Conservation (phyloP, 2,113 vertebrate species). For the Synchiropus splendidus region DNA sequence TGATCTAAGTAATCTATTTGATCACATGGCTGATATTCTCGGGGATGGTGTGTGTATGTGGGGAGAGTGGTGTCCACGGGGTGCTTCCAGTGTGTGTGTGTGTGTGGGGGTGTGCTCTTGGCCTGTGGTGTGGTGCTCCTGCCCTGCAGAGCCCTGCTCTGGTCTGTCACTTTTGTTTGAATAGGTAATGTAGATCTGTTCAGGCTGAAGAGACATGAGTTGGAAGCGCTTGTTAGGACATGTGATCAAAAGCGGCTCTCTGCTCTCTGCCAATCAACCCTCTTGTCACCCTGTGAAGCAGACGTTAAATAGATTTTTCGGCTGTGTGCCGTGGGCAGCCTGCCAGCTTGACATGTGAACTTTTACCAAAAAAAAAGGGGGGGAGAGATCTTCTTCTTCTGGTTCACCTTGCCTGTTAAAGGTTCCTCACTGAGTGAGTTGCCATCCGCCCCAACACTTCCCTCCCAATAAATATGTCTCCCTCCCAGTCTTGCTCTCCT, state of each 20-base stretch:
- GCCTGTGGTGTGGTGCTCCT: constrained; percentile 51
- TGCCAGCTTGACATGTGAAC: constrained; percentile 89
- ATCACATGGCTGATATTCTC: constrained; percentile 16
- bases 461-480: constrained; percentile 22
- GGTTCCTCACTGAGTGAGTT: too few relatives aligned
- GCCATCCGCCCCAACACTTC: constrained; percentile 13
- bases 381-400: too few relatives aligned
- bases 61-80: constrained; percentile 1
- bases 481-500: constrained; percentile 16
- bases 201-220: constrained; percentile 87
- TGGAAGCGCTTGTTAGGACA: constrained; percentile 98
- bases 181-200: constrained; percentile 90
- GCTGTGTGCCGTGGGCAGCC: constrained; percentile 72
- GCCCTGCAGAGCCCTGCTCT: constrained; percentile 79
- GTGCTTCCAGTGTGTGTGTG: constrained; percentile 8
- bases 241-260: constrained; percentile 93
- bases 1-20: constrained; percentile 41
- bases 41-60: constrained; percentile 4
- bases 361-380: constrained; percentile 70
- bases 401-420: too few relatives aligned
- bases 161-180: constrained; percentile 95
- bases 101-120: constrained; percentile 32
- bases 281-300: constrained; percentile 87
- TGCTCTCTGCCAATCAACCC: constrained; percentile 93
- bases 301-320: constrained; percentile 91